A percentile compares a stretch with the other conserved stretches of the same genome.
Conservation (phyloP, 2,888 invertebrate species). For the Melanchra persicariae region DNA sequence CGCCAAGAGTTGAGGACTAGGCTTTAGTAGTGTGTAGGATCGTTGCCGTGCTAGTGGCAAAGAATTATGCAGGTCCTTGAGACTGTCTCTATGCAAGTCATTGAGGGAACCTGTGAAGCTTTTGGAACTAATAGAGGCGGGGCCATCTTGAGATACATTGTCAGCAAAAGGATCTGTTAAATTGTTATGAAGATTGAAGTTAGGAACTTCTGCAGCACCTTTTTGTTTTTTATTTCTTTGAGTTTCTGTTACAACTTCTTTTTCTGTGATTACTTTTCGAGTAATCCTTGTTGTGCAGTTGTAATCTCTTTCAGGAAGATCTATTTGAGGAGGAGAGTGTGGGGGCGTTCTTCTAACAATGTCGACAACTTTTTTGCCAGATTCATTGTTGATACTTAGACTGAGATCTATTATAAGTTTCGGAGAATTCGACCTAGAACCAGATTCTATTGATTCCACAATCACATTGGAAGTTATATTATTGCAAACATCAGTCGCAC, state of each 20-base stretch:
- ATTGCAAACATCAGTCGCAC: conserved; percentile 55
- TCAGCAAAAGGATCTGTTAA: conserved; percentile 69
- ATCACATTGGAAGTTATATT: conserved; percentile 67
- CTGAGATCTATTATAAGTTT: conserved; percentile 81
- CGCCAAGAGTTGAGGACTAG: conserved; percentile 94
- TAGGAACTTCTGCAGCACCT: conserved; percentile 18
- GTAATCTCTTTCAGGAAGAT: conserved; percentile 84
- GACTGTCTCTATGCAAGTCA: conserved; percentile 81
- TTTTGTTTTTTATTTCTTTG: conserved; percentile 43
- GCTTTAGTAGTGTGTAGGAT: conserved; percentile 94
- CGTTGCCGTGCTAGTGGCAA: conserved; percentile 92
- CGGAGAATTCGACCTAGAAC: conserved; percentile 64
- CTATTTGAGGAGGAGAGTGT: conserved; percentile 65
- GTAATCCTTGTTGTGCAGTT: conserved; percentile 65
- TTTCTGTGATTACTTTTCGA: conserved; percentile 67
- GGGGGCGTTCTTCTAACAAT: conserved; percentile 45
- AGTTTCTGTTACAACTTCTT: conserved; percentile 66
- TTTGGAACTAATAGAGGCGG: conserved; percentile 80
- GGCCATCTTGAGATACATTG: conserved; percentile 73
- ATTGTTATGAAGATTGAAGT: conserved; percentile 66
- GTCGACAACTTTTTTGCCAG: conserved; percentile 67
- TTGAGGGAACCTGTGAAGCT: conserved; percentile 88
- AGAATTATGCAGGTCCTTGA: conserved; percentile 70
- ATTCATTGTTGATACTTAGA: conserved; percentile 78
- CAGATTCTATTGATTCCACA: conserved; percentile 49